Conservation (phyloP, 2,797 vertebrate species). For the Epinephelus coioides region DNA sequence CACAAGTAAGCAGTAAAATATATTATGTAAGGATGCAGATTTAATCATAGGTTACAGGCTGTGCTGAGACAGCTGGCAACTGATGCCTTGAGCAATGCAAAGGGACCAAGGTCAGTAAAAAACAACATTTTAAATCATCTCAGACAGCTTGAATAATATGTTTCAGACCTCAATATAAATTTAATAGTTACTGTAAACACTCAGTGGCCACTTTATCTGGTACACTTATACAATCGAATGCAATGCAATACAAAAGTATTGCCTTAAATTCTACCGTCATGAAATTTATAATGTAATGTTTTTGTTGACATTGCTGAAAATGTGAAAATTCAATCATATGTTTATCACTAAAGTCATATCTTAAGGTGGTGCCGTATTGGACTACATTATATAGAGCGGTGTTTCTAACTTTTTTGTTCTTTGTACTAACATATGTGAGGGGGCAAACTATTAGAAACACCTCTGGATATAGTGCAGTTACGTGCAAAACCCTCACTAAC, state of each 20-base stretch:
- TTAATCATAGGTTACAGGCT: not conserved
- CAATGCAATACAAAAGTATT: not conserved
- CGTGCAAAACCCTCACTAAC: too few species aligned
- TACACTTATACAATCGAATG: not conserved
- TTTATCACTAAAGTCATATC: not conserved
- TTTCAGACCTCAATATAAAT: not conserved
- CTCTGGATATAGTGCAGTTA: too few species aligned
- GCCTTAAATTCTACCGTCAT: not conserved
- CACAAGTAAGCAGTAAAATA: not conserved
- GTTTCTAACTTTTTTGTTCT: too few species aligned
- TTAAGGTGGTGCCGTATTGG: not conserved
- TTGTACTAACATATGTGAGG: too few species aligned
- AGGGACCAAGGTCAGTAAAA: slow-evolving; percentile 12
- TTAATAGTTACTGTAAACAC: not conserved
- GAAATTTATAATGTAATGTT: not conserved
- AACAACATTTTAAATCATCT: slow-evolving; percentile 2
- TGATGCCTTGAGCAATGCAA: not conserved
- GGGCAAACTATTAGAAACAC: too few species aligned
- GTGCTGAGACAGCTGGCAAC: slow-evolving; percentile 16
- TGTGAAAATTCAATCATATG: not conserved
- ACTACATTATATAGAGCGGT: too few species aligned
- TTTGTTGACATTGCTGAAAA: not conserved
- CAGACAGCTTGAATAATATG: not conserved
- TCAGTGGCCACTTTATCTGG: not conserved
- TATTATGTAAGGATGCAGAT: slow-evolving; percentile 11